Evolutionary conservation across 2,113 vertebrate genomes (phyloP), one percentile per base, ranked within the genome.

Genomic region (Pteropus alecto): DNA sequence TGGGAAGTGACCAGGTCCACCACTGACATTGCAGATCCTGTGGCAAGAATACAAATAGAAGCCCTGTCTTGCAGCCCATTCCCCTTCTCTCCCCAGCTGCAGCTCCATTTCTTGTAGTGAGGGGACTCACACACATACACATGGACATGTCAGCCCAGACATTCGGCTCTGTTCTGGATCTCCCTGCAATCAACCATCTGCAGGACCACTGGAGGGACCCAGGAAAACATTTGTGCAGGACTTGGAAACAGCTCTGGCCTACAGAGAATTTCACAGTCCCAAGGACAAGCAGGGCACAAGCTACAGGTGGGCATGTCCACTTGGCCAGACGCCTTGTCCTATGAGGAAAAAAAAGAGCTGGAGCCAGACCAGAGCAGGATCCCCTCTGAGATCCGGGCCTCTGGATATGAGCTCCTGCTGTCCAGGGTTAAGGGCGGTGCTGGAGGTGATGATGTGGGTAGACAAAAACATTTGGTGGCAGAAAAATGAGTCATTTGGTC

Each of bases 51-150:
- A 74, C 28, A 54, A 30, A 24, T 5, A 33, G 28, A n/a, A 13
- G 2, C 7, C 65, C 35, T 21, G 7, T 70, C 1, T 6, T 43
- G 12, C 22, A 76, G 7, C 6, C 21, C 18, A 28, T 4, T 1
- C 13, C 22, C 41, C 33, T 93, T 56, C 18, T 70, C 26, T 48
- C n/a, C 18, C 22, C 35, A 51, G 38, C 33, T 13, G 13, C 41
- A 21, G 41, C 43, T 87, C 71, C 48, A n/a, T 43, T 65, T 84
- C 54, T 43, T 71, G 33, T 0, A 79, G 63, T 3, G 28, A 65
- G 16, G 11, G 12, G 1, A 30, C 58, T 68, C 11, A 48, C 67
- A 58, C 46, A 74, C 1, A 4, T 11, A 56, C 33, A 61, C 2
- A 14, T 43, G 22, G 0, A 63, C n/a, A 48, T 1, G 6, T 19